Percentiles rank a stretch among this genome's conserved stretches.
These are phyloP conservation scores for Drosophila truncata DNA, from an alignment of 1,140 invertebrate genomes.

Conservation along the genomic window DNA sequence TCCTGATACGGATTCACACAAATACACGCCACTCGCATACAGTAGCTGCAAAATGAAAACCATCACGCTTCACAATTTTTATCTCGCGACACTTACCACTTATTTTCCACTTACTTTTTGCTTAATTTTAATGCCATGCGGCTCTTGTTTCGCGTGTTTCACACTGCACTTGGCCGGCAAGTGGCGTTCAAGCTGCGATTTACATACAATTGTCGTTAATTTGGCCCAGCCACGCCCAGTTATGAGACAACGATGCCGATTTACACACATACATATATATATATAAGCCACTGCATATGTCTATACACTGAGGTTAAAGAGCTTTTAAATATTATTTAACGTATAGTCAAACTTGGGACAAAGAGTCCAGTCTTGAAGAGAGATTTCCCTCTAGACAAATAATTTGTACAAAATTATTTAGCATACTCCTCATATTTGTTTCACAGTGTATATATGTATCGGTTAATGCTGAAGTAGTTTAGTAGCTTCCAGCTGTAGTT, in stretches of 20 bases:
- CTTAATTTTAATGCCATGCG: conserved; percentile 37
- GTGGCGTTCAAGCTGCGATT: conserved; percentile 57
- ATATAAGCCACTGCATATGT: conserved; percentile 3
- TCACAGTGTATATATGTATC: conserved; percentile 7
- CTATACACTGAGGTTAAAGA: conserved; percentile 10
- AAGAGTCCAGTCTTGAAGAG: too few relatives aligned
- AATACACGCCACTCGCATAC: conserved; percentile 35
- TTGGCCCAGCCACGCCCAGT: conserved; percentile 43
- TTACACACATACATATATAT: conserved; percentile 8
- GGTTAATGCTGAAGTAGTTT: conserved; percentile 4
- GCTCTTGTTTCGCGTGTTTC: conserved; percentile 50
- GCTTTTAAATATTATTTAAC: too few relatives aligned
- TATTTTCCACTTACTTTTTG: conserved; percentile 27
- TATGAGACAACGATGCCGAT: conserved; percentile 8
- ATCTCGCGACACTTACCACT: conserved; percentile 29
- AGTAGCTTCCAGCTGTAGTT: conserved; percentile 31
- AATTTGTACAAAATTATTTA: too few relatives aligned
- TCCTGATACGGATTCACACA: conserved; percentile 9
- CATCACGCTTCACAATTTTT: conserved; percentile 46
- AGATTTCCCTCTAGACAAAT: too few relatives aligned
- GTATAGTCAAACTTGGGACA: too few relatives aligned
- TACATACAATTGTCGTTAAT: conserved; percentile 79
- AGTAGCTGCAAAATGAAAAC: conserved; percentile 59
- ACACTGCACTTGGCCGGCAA: conserved; percentile 54
- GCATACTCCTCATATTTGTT: not conserved